Percentiles rank a stretch among this genome's conserved stretches.
Evolutionary conservation across 1,140 invertebrate species (phyloP).

Genomic region (Conus betulinus): DNA sequence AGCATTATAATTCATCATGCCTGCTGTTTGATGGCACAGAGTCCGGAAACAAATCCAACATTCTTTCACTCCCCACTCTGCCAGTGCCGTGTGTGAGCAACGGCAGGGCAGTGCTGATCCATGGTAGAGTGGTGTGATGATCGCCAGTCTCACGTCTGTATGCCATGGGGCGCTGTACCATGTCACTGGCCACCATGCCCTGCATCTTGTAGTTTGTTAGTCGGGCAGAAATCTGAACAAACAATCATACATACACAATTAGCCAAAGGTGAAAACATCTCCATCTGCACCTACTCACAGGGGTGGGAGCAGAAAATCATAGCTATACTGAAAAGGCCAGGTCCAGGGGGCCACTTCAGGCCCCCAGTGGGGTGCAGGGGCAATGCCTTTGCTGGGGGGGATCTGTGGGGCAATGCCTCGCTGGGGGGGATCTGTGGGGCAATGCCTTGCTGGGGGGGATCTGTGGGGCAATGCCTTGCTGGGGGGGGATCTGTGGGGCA

Average conservation of each 20-base stretch:
- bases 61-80: no score
- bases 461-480: no score
- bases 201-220: constrained; percentile 46
- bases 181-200: constrained; percentile 44
- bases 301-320: neutral
- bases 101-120: neutral
- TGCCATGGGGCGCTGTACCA: constrained; percentile 29
- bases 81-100: no score
- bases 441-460: no score
- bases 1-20: neutral
- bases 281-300: neutral
- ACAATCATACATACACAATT: neutral
- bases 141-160: neutral
- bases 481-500: no score
- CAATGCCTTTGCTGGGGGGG: no score
- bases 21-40: neutral
- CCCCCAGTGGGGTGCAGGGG: no score
- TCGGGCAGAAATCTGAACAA: constrained; percentile 9
- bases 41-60: no score
- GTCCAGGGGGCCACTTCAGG: no score
- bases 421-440: no score
- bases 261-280: neutral
- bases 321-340: no score
- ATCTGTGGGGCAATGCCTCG: no score
- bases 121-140: neutral